Evolutionary conservation across 2,888 invertebrate species (phyloP).

Genomic region (Cybosia mesomella): DNA sequence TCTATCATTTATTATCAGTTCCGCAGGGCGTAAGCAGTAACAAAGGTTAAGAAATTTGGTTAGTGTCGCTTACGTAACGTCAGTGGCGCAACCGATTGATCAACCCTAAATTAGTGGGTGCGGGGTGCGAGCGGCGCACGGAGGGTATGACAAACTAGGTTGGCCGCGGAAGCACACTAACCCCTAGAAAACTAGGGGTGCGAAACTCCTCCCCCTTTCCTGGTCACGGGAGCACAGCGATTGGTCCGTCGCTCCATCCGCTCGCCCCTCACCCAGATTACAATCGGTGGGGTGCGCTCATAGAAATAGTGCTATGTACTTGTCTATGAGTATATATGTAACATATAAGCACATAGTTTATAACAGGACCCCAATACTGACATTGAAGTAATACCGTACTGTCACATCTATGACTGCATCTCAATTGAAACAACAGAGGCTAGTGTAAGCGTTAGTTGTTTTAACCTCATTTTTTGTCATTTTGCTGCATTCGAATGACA

Average conservation of each 20-base stretch:
- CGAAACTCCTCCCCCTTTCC: conserved; percentile 87
- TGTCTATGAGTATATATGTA: conserved; percentile 76
- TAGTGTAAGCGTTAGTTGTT: not conserved
- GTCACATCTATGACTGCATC: conserved; percentile 14
- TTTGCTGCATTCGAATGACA: not conserved
- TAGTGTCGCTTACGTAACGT: conserved; percentile 77
- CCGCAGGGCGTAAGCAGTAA: not conserved
- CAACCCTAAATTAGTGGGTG: conserved; percentile 85
- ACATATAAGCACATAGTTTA: conserved; percentile 71
- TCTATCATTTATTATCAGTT: not conserved
- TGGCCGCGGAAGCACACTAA: conserved; percentile 87
- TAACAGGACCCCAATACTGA: conserved; percentile 76
- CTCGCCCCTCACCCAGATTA: conserved; percentile 85
- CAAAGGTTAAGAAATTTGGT: conserved; percentile 17
- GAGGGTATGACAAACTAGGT: conserved; percentile 84
- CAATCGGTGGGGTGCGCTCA: conserved; percentile 87
- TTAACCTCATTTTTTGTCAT: not conserved
- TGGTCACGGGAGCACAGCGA: conserved; percentile 85
- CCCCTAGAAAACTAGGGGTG: conserved; percentile 88
- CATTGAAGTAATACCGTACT: conserved; percentile 72
- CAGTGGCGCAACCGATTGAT: conserved; percentile 79
- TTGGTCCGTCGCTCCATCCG: conserved; percentile 82
- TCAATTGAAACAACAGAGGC: not conserved
- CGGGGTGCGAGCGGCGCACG: conserved; percentile 73
- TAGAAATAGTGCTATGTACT: conserved; percentile 85